Base-by-base conservation (phyloP, 1,140 invertebrate genomes). In the Pogonus chalceus region DNA sequence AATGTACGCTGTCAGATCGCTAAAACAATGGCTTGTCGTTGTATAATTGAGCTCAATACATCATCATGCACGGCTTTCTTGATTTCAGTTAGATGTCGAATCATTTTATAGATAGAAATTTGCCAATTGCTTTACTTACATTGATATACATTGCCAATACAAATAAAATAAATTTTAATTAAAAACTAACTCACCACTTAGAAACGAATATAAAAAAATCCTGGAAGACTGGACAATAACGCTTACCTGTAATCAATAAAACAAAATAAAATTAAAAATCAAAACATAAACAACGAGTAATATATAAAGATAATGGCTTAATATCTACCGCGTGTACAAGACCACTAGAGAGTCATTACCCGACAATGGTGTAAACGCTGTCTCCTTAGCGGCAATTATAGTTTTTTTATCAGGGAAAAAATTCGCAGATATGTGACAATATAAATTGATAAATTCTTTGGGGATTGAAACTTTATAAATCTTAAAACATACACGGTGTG, bases 11-110 rank as follows among this genome's bases (percentile, higher is more conserved):
- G 54, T 55, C 54, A 55, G 46, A 46, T 4, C 48, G 54, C 35
- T 55, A 55, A 55, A 55, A 55, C 54, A 55, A 55, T 55, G 54
- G 31, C 54, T 51, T 55, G 54, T 55, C 20, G 54, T 20, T 50
- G 54, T 51, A 51, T 55, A 55, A 55, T 55, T 55, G 54, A 55
- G 50, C 35, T 55, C 49, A 22, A 55, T 55, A 55, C 50, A 55
- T 55, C 54, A 55, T 55, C 46, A 39, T 39, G 39, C 23, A 21
- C 21, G 39, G 23, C 18, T 22, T 20, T 9, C 7, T 31, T 51
- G 31, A 51, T 31, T 14, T 35, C 3, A 24, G 3, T 20, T 23
- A 24, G 50, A 51, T 23, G 22, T 49, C 2, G 16, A 2, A 21
- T 14, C 22, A 23, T 18, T 18, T 16, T 23, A 20, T 49, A 31